Conservation (phyloP, 2,888 invertebrate species). For the Hoplodrina blanda region DNA sequence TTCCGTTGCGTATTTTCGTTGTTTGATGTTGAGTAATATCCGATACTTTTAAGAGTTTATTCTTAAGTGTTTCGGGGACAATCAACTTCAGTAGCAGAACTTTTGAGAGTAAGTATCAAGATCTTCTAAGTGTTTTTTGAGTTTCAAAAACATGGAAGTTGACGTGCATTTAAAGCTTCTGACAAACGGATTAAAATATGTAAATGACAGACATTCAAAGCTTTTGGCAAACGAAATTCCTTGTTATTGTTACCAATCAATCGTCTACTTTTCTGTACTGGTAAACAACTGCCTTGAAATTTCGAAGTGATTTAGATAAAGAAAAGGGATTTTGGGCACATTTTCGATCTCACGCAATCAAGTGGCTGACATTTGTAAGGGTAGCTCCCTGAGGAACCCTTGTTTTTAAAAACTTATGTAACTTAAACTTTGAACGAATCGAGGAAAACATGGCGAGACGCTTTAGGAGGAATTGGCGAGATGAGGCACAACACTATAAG, state of each 20-base stretch:
- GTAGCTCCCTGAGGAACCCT: slow-evolving; percentile 2
- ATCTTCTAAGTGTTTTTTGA: neutral
- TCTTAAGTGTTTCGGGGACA: slow-evolving; percentile 12
- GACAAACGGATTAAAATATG: neutral
- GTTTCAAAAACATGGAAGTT: neutral
- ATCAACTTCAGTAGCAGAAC: neutral
- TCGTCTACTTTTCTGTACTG: neutral
- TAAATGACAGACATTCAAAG: neutral
- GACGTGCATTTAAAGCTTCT: neutral
- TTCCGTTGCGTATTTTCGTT: slow-evolving; percentile 70
- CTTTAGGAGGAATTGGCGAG: too few relatives aligned
- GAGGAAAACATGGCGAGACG: too few relatives aligned
- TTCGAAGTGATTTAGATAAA: neutral
- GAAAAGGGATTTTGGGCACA: slow-evolving; percentile 1
- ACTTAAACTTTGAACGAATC: too few relatives aligned
- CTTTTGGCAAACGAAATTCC: neutral
- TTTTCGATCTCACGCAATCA: neutral
- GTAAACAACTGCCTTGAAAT: neutral
- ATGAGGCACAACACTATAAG: too few relatives aligned
- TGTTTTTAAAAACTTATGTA: neutral
- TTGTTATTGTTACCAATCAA: neutral
- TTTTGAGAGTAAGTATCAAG: slow-evolving; percentile 1
- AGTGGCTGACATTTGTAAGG: neutral
- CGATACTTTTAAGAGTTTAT: slow-evolving; percentile 24
- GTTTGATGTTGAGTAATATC: slow-evolving; percentile 46